Base-by-base conservation (phyloP, 2,113 vertebrate species). In the Triplophysa tibetana region DNA sequence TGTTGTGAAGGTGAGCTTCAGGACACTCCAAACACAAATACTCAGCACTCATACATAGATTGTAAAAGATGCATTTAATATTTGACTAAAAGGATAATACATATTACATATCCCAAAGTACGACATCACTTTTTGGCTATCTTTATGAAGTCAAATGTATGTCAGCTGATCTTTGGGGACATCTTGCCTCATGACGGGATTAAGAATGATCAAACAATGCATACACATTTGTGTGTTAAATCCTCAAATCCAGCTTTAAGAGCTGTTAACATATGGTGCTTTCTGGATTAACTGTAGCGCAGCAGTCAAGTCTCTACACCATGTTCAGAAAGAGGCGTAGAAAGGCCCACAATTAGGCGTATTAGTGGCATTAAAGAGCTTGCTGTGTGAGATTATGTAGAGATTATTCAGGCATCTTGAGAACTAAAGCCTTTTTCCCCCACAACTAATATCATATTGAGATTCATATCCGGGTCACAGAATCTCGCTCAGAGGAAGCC, bases 331-430 rank as follows among this genome's bases (percentile, higher is more conserved):
- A 21, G 43, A 76, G 24, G 74, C 74, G 64, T 76, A 29, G 3
- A 64, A 19, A 62, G 21, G 26, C 38, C 29, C 61, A 63, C 74
- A 62, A 75, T 62, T 16, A 76, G 61, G 17, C 2, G n/a, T 50
- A 76, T 63, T 65, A 76, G 61, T 45, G 45, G 2, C 26, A 24
- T 21, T 76, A 76, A 38, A 76, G 60, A 54, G 74, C 60, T 75
- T 63, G 23, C 3, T 24, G 38, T 45, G 21, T 21, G 61, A 65
- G 74, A 76, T 65, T 76, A 76, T 54, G 50, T 38, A 11, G 9
- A 45, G 43, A 38, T 38, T 38, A 38, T 29, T 16, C 5, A 19
- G 54, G 9, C n/a, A 21, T 58, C 54, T 50, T 50, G 14, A 50
- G 48, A 50, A 50, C 12, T 3, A 14, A 14, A 12, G 48, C 48